Base-by-base conservation (phyloP, 2,113 vertebrate species). In the Malurus alboscapulatus region DNA sequence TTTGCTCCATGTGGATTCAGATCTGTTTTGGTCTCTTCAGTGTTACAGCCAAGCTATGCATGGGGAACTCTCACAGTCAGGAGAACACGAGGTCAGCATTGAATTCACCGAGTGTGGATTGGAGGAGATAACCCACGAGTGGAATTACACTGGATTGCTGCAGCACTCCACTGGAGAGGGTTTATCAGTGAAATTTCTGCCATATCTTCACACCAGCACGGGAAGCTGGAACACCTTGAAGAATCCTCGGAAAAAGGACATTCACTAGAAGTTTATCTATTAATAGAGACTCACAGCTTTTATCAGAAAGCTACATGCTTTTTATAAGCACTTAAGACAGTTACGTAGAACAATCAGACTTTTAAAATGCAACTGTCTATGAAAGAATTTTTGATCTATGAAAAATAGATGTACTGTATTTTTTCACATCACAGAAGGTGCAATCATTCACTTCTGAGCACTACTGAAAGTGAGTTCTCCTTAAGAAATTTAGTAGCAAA, bases 401-500 rank as follows among this genome's bases (percentile, higher is more conserved):
- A 95, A 95, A 97, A 97, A 97, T 94, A 97, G 96, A 97, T 87
- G 81, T 95, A 94, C 91, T 95, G 89, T 94, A 96, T 95, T 95
- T 97, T 95, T 96, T 93, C 97, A 92, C 90, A 85, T 96, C 96
- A 92, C 79, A 84, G 94, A 95, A 96, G 97, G 97, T 89, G 93
- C 96, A 93, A 79, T 95, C 97, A 88, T 97, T 96, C 93, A 91
- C 92, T 97, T 84, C 84, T 96, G 93, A 97, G 95, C 97, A 97
- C 97, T 98, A 97, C 97, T 97, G 97, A 97, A 95, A 96, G 96
- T 93, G 90, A 97, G 95, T 95, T 97, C 92, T 97, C 96, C 93
- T 85, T 91, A 97, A 96, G 94, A 95, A 97, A 96, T 93, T 93
- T 96, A 97, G 96, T 94, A 97, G 96, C 96, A 96, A 96, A 94